phyloP scores from a whole-genome alignment of 2,888 invertebrate genomes.

The Pecten maximus region DNA sequence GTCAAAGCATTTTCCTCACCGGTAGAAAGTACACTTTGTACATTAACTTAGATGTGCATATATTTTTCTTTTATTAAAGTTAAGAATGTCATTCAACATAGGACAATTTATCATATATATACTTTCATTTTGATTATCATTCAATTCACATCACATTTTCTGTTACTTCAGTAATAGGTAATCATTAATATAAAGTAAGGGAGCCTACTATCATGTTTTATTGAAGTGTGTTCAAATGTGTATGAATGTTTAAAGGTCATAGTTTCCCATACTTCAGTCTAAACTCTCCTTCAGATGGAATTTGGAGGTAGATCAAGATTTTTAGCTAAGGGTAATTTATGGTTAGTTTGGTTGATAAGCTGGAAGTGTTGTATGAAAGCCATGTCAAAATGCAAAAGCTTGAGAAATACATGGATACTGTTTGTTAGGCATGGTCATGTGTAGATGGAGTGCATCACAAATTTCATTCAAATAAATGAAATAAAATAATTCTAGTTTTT shows the following conservation, averaged over 20 bases:
- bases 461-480: conserved; percentile 35
- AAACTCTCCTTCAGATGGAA: background rate
- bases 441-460: conserved; percentile 26
- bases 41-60: background rate
- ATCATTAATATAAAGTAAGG: background rate
- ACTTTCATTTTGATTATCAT: background rate
- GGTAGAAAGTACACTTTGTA: background rate
- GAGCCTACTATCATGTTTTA: background rate
- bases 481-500: background rate
- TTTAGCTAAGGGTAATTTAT: background rate
- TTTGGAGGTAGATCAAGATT: background rate
- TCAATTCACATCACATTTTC: background rate
- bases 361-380: background rate
- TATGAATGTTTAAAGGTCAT: background rate
- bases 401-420: background rate
- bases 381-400: background rate
- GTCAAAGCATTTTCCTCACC: background rate
- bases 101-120: background rate
- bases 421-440: background rate
- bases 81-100: background rate
- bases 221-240: background rate
- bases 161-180: background rate
- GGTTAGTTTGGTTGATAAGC: background rate
- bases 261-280: conserved; percentile 3
- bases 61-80: background rate